phyloP scores from a whole-genome alignment of 2,113 vertebrate species.

The Desmodus rotundus region DNA sequence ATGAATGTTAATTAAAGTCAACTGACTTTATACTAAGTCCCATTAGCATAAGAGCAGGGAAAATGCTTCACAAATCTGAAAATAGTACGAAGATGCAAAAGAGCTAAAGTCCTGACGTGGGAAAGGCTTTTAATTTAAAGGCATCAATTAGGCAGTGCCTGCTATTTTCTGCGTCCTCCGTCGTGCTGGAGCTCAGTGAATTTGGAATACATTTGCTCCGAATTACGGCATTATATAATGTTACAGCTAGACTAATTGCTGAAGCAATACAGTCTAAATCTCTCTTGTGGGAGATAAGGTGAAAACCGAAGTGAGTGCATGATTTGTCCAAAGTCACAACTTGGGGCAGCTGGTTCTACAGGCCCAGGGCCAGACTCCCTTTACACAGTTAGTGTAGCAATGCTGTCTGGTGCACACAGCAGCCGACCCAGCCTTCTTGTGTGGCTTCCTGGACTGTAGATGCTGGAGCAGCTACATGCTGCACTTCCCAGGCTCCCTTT shows the following conservation, averaged over 20 bases:
- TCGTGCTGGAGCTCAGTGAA: neutral
- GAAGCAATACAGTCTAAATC: neutral
- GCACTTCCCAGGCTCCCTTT: neutral
- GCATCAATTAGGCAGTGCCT: neutral
- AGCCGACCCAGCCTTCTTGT: neutral
- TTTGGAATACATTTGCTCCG: neutral
- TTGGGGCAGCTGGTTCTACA: neutral
- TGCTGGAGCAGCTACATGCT: neutral
- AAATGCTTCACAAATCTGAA: conserved; percentile 13
- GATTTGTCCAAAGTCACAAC: neutral
- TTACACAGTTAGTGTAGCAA: neutral
- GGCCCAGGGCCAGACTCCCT: neutral
- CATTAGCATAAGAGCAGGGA: neutral
- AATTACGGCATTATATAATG: neutral
- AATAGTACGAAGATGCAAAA: neutral
- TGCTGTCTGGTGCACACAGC: neutral
- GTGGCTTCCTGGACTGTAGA: neutral
- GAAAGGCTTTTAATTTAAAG: conserved; percentile 13
- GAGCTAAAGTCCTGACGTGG: neutral
- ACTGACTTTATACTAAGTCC: neutral
- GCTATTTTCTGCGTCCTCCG: neutral
- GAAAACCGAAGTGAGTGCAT: neutral
- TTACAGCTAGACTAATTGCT: neutral
- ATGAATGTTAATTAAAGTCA: neutral
- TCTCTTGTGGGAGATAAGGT: neutral